phyloP scores from a whole-genome alignment of 2,888 invertebrate genomes.

The Drosophila longiperda region DNA sequence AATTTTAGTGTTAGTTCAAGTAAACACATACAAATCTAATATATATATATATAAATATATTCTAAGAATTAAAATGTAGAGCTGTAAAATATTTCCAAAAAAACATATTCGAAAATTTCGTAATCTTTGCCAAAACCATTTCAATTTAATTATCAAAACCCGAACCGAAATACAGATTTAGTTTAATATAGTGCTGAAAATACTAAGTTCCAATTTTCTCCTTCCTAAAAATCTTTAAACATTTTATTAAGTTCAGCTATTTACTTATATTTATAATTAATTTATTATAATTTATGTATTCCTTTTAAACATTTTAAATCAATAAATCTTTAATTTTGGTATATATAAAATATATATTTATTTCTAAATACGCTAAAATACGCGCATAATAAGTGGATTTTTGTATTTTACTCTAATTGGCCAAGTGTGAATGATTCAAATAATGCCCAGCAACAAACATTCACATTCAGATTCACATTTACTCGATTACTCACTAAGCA shows the following conservation, averaged over 20 bases:
- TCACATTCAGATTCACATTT: constrained; percentile 37
- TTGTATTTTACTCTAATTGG: background rate
- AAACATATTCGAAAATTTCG: background rate
- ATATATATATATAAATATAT: background rate
- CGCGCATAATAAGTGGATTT: background rate
- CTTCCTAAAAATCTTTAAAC: background rate
- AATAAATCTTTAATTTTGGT: background rate
- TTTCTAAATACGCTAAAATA: background rate
- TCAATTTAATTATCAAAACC: background rate
- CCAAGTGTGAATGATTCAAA: constrained; percentile 47
- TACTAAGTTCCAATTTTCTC: no score
- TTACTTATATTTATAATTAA: background rate
- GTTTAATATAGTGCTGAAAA: background rate
- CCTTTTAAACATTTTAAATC: background rate
- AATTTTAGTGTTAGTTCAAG: background rate
- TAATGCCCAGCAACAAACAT: constrained; percentile 17
- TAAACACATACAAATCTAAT: background rate
- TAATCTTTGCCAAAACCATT: background rate
- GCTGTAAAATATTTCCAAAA: background rate
- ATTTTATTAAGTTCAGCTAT: background rate
- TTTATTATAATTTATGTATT: background rate
- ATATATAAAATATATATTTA: background rate
- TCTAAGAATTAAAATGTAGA: background rate
- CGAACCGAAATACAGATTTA: background rate
- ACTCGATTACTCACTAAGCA: constrained; percentile 67